phyloP scores from a whole-genome alignment of 2,797 vertebrate genomes.

The Microctenopoma stevenorrisi region DNA sequence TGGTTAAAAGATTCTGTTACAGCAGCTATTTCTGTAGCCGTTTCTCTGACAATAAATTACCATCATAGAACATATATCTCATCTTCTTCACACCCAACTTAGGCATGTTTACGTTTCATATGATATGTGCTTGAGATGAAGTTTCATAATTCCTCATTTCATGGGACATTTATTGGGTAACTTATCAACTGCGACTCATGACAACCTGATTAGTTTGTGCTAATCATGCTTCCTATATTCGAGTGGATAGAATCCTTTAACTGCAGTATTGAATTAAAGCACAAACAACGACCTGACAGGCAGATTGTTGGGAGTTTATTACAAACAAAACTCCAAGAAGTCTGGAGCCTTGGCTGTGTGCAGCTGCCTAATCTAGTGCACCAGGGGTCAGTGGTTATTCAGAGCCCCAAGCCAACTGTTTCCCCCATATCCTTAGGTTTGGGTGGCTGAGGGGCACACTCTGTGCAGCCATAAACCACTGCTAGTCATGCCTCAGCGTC shows the following conservation, averaged over 20 bases:
- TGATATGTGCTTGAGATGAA: slow-evolving; percentile 26
- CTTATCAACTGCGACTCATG: not conserved
- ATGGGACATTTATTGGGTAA: slow-evolving; percentile 11
- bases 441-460: slow-evolving; percentile 30
- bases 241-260: not conserved
- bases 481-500: slow-evolving; percentile 50
- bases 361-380: slow-evolving; percentile 55
- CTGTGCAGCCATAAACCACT: slow-evolving; percentile 48
- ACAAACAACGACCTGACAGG: not conserved
- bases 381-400: slow-evolving; percentile 67
- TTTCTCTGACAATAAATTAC: slow-evolving; percentile 69
- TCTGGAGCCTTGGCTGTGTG: slow-evolving; percentile 49
- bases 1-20: slow-evolving; percentile 62
- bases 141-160: slow-evolving; percentile 26
- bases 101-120: slow-evolving; percentile 63
- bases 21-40: slow-evolving; percentile 68
- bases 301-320: slow-evolving; percentile 31
- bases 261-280: slow-evolving; percentile 1
- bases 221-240: not conserved
- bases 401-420: slow-evolving; percentile 64
- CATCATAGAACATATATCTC: slow-evolving; percentile 28
- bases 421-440: slow-evolving; percentile 37
- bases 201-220: slow-evolving; percentile 1
- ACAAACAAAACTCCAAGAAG: slow-evolving; percentile 39
- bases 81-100: slow-evolving; percentile 40